Conservation (phyloP, 1,140 invertebrate genomes). For the Gonatopus flavifemur region DNA sequence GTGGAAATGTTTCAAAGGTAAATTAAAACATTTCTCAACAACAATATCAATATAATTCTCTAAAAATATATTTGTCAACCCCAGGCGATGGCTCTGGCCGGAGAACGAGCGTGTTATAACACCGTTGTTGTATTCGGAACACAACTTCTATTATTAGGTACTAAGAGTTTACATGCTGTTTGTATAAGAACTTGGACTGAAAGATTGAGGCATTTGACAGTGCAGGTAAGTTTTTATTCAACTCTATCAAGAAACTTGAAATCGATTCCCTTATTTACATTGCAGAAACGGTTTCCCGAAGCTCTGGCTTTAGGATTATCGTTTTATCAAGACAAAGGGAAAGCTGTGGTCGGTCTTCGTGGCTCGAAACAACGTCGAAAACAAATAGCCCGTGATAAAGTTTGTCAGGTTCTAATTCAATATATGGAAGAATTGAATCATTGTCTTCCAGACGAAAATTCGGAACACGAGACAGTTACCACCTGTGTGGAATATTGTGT, state of each 20-base stretch:
- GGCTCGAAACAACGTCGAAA: slow-evolving; percentile 63
- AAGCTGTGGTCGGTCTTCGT: slow-evolving; percentile 66
- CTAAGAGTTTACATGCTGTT: slow-evolving; percentile 77
- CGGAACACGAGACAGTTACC: slow-evolving; percentile 39
- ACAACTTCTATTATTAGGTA: slow-evolving; percentile 83
- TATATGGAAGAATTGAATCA: slow-evolving; percentile 63
- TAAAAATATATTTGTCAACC: not conserved
- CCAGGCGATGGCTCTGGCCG: slow-evolving; percentile 76
- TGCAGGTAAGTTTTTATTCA: slow-evolving; percentile 49
- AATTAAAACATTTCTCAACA: not conserved
- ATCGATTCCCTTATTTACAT: not conserved
- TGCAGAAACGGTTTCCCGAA: slow-evolving; percentile 61
- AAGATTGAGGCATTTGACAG: slow-evolving; percentile 69
- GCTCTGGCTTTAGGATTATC: slow-evolving; percentile 68
- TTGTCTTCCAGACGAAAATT: slow-evolving; percentile 48
- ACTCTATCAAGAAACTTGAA: not conserved
- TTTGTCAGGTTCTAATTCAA: slow-evolving; percentile 56
- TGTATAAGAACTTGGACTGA: slow-evolving; percentile 83
- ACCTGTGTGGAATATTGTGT: slow-evolving; percentile 53
- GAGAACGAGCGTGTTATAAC: slow-evolving; percentile 88
- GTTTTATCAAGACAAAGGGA: slow-evolving; percentile 71
- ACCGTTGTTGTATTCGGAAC: slow-evolving; percentile 81
- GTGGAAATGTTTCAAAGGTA: slow-evolving; percentile 73
- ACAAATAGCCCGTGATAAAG: slow-evolving; percentile 64
- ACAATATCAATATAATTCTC: not conserved